Conservation (phyloP, 2,113 vertebrate genomes). For the Propithecus coquereli region DNA sequence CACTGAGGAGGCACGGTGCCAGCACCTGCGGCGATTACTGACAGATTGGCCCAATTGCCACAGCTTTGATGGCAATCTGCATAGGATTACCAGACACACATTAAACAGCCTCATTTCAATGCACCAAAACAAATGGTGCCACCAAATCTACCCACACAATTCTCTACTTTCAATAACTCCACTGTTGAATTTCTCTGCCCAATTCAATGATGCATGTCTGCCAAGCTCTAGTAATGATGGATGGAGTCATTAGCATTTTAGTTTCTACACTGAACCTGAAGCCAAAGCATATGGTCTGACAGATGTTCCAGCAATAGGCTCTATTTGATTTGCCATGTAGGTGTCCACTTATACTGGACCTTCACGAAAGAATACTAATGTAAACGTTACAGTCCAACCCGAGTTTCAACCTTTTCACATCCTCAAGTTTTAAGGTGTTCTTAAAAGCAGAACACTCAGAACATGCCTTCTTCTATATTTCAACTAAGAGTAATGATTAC, state of each 20-base stretch:
- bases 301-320: slow-evolving; percentile 81
- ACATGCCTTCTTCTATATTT: not conserved
- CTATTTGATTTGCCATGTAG: slow-evolving; percentile 45
- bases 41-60: slow-evolving; percentile 75
- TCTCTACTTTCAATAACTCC: not conserved
- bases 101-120: slow-evolving; percentile 68
- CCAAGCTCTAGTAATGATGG: slow-evolving; percentile 80
- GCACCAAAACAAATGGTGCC: slow-evolving; percentile 74
- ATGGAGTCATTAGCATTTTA: slow-evolving; percentile 82
- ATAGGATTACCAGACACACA: slow-evolving; percentile 66
- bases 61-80: slow-evolving; percentile 71
- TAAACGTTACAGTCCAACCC: slow-evolving; percentile 7
- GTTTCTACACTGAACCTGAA: slow-evolving; percentile 77
- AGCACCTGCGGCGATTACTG: slow-evolving; percentile 71
- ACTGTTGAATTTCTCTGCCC: slow-evolving; percentile 71
- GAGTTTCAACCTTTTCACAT: not conserved
- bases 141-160: slow-evolving; percentile 54
- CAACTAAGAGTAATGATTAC: not conserved
- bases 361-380: slow-evolving; percentile 63
- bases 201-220: slow-evolving; percentile 66
- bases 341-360: slow-evolving; percentile 75
- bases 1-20: slow-evolving; percentile 67
- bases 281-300: slow-evolving; percentile 86
- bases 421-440: not conserved
- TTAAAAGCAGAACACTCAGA: not conserved